phyloP scores from a whole-genome alignment of 2,797 vertebrate species.

The Phrynocephalus vlangalii region DNA sequence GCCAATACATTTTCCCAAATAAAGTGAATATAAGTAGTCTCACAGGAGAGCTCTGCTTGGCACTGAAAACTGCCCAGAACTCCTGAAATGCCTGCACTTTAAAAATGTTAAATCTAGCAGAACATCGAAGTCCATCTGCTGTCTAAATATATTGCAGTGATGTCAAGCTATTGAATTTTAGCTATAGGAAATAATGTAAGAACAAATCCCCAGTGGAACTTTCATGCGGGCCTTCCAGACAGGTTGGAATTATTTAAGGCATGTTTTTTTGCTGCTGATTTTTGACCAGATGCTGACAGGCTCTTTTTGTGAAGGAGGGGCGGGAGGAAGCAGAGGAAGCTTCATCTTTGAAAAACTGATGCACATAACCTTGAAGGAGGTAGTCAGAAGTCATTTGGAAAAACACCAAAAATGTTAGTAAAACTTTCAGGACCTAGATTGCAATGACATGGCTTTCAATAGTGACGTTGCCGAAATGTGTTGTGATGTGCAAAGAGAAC shows the following conservation, averaged over 20 bases:
- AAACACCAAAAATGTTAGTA: slow-evolving; percentile 40
- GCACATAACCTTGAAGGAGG: neutral
- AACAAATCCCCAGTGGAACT: slow-evolving; percentile 41
- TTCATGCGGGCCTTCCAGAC: slow-evolving; percentile 38
- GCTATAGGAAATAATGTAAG: slow-evolving; percentile 46
- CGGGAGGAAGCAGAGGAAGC: neutral
- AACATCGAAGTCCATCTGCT: slow-evolving; percentile 47
- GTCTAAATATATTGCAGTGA: slow-evolving; percentile 51
- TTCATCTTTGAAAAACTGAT: neutral
- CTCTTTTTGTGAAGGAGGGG: neutral
- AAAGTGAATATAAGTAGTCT: slow-evolving; percentile 23
- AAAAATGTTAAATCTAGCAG: slow-evolving; percentile 49
- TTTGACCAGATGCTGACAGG: slow-evolving; percentile 3
- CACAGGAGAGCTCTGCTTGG: slow-evolving; percentile 17
- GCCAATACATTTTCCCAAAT: slow-evolving; percentile 2
- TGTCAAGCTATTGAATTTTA: slow-evolving; percentile 53
- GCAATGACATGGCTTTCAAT: neutral
- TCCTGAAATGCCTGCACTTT: slow-evolving; percentile 22
- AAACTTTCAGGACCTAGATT: neutral
- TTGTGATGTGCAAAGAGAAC: neutral
- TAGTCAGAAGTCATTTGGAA: slow-evolving; percentile 16
- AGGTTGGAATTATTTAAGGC: slow-evolving; percentile 38
- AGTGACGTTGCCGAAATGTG: neutral
- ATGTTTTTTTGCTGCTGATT: neutral
- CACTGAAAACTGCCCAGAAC: slow-evolving; percentile 36